Base-by-base conservation (phyloP, 2,888 invertebrate genomes). In the Frankliniella intonsa region DNA sequence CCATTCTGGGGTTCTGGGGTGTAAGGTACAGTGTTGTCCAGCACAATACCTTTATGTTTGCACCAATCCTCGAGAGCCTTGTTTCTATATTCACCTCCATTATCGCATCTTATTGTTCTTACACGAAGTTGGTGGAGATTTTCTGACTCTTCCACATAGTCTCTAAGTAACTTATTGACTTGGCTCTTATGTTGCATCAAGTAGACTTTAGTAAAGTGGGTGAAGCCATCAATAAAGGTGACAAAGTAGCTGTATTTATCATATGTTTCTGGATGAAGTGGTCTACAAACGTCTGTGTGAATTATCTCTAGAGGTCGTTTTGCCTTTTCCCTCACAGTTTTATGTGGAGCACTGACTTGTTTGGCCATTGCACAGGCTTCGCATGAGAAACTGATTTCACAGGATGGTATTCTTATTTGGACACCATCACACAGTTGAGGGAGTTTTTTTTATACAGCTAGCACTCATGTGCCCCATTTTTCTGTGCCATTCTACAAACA, bases 271-370 rank as follows among this genome's bases (percentile, higher is more conserved):
- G 82, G 83, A 5, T 65, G 80, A 22, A 84, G 81, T 14, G 83
- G 83, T 11, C 84, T 83, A 50, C 82, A 82, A 27, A 84, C 82
- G 49, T 83, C 84, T 0, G 82, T 80, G 62, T 84, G 84, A 25
- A 80, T 80, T 51, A 50, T 80, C 38, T 84, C 81, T 14, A 84
- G 50, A 19, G 84, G 82, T 80, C 80, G 79, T 1, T n/a, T 62
- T 69, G 82, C 82, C 80, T 55, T 81, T 79, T 65, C 51, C 80
- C 82, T 81, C 22, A 80, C 82, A 27, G 50, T 65, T 17, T 82
- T 79, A 49, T 83, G 84, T 27, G 84, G 81, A n/a, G 25, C 82
- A 50, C 82, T 80, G 50, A 79, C 81, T 27, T 84, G 83, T 51
- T 84, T 84, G 0, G 82, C 83, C n/a, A 65, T 27, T 22, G 83